Evolutionary conservation across 23 tunicate species (phyloP), one percentile per base, ranked within the genome.

Genomic region (Ciona savignyi): DNA sequence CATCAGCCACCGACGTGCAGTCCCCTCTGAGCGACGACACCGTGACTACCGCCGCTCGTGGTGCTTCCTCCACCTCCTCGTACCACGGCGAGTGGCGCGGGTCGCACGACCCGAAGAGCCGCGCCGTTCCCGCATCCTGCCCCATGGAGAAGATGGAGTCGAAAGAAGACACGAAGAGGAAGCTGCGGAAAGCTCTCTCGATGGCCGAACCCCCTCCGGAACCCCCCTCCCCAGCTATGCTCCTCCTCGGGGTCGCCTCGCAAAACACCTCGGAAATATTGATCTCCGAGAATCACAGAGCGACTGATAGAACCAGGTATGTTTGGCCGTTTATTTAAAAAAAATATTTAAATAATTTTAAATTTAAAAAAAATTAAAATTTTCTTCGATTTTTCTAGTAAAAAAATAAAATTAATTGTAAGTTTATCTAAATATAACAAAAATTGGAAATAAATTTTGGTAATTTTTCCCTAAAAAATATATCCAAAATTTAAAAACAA

Each of bases 141-240:
- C 67, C 67, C 22, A 51, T 25, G 30, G 61, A 42, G 3, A 48
- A 33, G 30, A 64, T 22, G 1, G 51, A 3, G 26, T 21, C 62
- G 2, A 76, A 77, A 63, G 81, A 77, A 70, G 82, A 89, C 33
- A 83, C 96, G 1, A 79, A 89, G 78, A 74, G 85, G 20, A 89
- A 89, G 66, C 75, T 89, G 27, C 72, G 96, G 3, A 74, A 77
- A 24, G 81, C 78, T 67, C 63, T 89, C 29, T 72, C 96, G 0
- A 23, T 80, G 6, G 35, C 86, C 24, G 79, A 83, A 62, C 82
- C 89, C 11, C 63, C 68, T 23, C 85, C 94, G 60, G 85, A 87
- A 30, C 48, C 82, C 27, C 85, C 79, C 2, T 80, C 85, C 35
- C 69, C 80, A 23, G 64, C 81, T 34, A 72, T 80, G 6, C 79